These are phyloP conservation scores for Tiliacea citrago DNA, from an alignment of 2,888 invertebrate species.

Conservation along the genomic window DNA sequence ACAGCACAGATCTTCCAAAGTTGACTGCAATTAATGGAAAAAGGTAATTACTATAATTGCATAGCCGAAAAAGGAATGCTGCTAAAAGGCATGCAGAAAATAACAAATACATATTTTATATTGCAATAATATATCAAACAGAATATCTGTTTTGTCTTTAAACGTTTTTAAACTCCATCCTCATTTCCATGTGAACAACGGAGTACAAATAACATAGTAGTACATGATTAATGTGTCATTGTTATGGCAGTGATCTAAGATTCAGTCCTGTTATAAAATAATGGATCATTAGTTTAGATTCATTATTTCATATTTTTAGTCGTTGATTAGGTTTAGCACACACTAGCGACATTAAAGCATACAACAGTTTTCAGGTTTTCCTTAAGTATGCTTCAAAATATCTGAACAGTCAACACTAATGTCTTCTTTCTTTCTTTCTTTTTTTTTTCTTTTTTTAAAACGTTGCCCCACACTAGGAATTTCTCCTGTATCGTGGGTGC, in stretches of 20 bases:
- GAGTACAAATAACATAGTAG: slow-evolving; percentile 6
- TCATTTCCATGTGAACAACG: neutral
- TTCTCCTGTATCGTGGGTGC: no score
- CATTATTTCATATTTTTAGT: slow-evolving; percentile 32
- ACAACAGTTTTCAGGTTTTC: no score
- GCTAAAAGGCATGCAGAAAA: no score
- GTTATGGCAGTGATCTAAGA: slow-evolving; percentile 30
- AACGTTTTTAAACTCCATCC: neutral
- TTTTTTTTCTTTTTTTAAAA: no score
- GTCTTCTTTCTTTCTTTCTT: no score
- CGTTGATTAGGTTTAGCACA: neutral
- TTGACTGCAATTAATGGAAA: neutral
- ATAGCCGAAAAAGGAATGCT: no score
- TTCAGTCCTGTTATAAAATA: slow-evolving; percentile 14
- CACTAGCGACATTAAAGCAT: neutral
- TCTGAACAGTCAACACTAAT: no score
- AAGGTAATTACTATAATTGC: no score
- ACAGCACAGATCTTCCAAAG: neutral
- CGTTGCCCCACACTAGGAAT: no score
- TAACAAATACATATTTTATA: no score
- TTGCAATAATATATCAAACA: neutral
- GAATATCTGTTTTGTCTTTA: neutral
- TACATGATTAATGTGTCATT: slow-evolving; percentile 26
- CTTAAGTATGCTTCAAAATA: no score
- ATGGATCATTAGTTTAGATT: slow-evolving; percentile 35